phyloP scores from a whole-genome alignment of 2,113 vertebrate genomes.

The Callaeas wilsoni region DNA sequence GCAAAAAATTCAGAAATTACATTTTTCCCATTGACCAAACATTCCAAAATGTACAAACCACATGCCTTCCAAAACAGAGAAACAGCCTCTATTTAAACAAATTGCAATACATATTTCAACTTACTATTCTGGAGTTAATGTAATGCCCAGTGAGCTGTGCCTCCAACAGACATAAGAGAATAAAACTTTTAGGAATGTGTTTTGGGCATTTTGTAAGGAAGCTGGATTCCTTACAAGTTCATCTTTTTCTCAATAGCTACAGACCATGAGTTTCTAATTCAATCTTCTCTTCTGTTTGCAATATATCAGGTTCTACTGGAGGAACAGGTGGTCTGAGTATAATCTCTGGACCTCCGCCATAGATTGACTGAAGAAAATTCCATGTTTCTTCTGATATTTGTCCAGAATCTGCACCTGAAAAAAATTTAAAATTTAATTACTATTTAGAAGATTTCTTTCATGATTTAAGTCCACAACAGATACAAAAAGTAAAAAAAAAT shows the following conservation, averaged over 20 bases:
- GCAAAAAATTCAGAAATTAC: slow-evolving; percentile 40
- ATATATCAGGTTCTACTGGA: slow-evolving; percentile 78
- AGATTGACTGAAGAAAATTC: slow-evolving; percentile 94
- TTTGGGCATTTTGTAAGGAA: slow-evolving; percentile 68
- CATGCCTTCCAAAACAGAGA: slow-evolving; percentile 58
- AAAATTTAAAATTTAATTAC: background rate
- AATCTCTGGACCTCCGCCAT: slow-evolving; percentile 92
- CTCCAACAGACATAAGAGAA: slow-evolving; percentile 49
- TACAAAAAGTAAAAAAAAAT: background rate
- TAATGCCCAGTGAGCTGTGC: slow-evolving; percentile 70
- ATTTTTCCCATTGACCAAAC: slow-evolving; percentile 28
- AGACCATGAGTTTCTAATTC: slow-evolving; percentile 92
- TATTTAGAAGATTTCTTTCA: background rate
- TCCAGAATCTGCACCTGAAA: slow-evolving; percentile 93
- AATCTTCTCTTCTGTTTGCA: slow-evolving; percentile 92
- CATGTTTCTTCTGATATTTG: slow-evolving; percentile 99
- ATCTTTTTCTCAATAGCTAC: slow-evolving; percentile 64
- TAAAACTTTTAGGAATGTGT: slow-evolving; percentile 70
- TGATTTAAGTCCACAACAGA: background rate
- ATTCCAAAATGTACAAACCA: slow-evolving; percentile 30
- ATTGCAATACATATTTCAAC: slow-evolving; percentile 51
- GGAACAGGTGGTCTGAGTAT: slow-evolving; percentile 85
- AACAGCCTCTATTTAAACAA: slow-evolving; percentile 30
- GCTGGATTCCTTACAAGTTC: slow-evolving; percentile 39
- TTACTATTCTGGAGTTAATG: slow-evolving; percentile 54